Base-by-base conservation (phyloP, 2,797 vertebrate species). In the Enteromius trimaculatus region DNA sequence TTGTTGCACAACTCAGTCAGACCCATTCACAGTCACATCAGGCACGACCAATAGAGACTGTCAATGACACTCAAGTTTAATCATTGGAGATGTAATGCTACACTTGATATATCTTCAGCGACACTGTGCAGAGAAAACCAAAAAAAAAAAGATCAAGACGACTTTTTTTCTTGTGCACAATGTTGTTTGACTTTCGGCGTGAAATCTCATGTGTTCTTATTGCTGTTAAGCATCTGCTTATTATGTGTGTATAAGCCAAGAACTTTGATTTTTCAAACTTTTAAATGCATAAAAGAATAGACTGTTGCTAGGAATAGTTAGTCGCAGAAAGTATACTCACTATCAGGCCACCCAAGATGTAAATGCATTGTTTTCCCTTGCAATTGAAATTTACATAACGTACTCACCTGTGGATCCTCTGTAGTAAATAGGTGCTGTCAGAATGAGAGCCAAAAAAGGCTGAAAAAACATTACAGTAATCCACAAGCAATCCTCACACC, bases 21-120 rank as follows among this genome's bases (percentile, higher is more conserved):
- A 44, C 37, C 37, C 6, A 60, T 77, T 79, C 34, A 69, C 65
- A 69, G 13, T 79, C 77, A 49, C 29, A 31, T 65, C 77, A 79
- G 26, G 11, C 44, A 65, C 4, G 62, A 55, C 19, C 77, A 53
- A 68, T 79, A 79, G 49, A 37, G 21, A 37, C 31, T 53, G 77
- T 37, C n/a, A 79, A 39, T 51, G 31, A 55, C 44, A 68, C 31
- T 53, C 13, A 19, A 79, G 29, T 31, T 53, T 39, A 64, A 51
- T 65, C 11, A 49, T 21, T 34, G 10, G 19, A 68, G 47, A 68
- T 8, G 55, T 68, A 21, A 53, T 51, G 64, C 47, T 11, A 11
- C 21, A 68, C 47, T 55, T 0, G 1, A 26, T 37, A 47, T 47
- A 65, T 78, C 26, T 49, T 65, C 19, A 51, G 21, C 17, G 3